Percentiles rank a stretch among this genome's conserved stretches.
Conservation (phyloP, 2,113 vertebrate species). For the Mirounga angustirostris region DNA sequence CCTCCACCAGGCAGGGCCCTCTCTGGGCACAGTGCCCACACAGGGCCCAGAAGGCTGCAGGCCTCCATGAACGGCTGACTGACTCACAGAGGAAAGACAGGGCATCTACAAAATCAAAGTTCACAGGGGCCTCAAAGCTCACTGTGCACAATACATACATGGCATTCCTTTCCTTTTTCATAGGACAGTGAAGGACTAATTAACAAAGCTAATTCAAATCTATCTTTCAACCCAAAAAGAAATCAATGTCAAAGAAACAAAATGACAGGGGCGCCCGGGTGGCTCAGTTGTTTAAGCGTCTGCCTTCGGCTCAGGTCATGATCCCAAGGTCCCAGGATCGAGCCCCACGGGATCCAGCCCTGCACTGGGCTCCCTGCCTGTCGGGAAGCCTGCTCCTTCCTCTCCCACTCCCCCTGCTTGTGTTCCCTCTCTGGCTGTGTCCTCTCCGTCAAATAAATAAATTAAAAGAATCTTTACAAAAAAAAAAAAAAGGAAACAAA, state of each 20-base stretch:
- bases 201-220: not conserved
- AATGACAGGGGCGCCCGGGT: not conserved
- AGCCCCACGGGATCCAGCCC: too few relatives aligned
- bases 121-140: not conserved
- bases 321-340: too few relatives aligned
- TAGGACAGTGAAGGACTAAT: not conserved
- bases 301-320: too few relatives aligned
- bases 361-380: too few relatives aligned
- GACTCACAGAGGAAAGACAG: not conserved
- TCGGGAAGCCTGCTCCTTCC: too few relatives aligned
- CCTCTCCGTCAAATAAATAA: too few relatives aligned
- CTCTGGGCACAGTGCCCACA: not conserved
- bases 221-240: not conserved
- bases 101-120: not conserved
- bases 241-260: not conserved
- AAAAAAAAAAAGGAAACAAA: not conserved
- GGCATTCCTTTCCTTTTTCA: not conserved
- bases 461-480: too few relatives aligned
- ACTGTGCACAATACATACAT: fast-evolving
- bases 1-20: not conserved
- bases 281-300: too few relatives aligned
- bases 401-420: too few relatives aligned
- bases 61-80: not conserved
- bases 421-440: too few relatives aligned
- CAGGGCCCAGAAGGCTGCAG: not conserved